Conservation (phyloP, 2,797 vertebrate species). For the Anniella stebbinsi region DNA sequence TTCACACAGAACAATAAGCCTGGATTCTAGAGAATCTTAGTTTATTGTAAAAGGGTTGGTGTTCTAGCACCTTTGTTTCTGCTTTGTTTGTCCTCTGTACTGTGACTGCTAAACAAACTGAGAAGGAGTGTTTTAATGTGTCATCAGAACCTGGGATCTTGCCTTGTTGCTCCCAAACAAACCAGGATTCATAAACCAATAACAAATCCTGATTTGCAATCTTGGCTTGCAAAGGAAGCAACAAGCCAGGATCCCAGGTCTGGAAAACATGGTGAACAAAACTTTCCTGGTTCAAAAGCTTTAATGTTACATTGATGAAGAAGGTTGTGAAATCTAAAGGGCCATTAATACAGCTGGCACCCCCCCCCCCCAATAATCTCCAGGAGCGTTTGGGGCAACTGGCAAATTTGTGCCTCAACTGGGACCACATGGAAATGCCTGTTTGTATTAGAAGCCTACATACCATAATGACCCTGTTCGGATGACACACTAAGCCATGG, state of each 20-base stretch:
- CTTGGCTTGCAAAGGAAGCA: not conserved
- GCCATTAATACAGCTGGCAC: too few species aligned
- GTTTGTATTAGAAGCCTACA: not conserved
- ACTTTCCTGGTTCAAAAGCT: not conserved
- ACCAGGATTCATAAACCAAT: not conserved
- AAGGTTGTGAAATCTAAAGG: too few species aligned
- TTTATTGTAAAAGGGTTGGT: not conserved
- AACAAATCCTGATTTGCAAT: not conserved
- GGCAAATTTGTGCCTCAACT: too few species aligned
- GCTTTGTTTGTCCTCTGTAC: not conserved
- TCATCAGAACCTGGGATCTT: not conserved
- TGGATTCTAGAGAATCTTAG: too few species aligned
- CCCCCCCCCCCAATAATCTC: too few species aligned
- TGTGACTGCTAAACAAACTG: not conserved
- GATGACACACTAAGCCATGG: too few species aligned
- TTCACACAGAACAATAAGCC: too few species aligned
- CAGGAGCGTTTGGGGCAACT: too few species aligned
- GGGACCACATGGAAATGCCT: too few species aligned
- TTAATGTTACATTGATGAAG: too few species aligned
- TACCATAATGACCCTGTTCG: too few species aligned
- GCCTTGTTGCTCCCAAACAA: too few species aligned
- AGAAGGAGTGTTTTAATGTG: not conserved
- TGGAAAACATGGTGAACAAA: not conserved
- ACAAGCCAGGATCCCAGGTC: not conserved
- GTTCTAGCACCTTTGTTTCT: not conserved